Conservation (phyloP, 2,888 invertebrate genomes). For the Smittia sp. region DNA sequence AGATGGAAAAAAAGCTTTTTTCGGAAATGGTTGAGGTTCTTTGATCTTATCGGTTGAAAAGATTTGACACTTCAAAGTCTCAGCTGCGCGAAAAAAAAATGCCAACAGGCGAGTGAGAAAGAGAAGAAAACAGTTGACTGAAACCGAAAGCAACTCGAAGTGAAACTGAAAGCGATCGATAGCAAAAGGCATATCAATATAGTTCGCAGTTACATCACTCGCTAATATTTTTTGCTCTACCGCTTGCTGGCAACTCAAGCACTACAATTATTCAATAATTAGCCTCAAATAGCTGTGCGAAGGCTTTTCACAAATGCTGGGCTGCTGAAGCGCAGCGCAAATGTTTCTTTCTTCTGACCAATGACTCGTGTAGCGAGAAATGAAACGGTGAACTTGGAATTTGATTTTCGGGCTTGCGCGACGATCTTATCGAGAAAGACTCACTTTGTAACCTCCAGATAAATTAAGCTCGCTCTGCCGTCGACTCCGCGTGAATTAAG, state of each 20-base stretch:
- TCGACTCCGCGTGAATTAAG: not conserved
- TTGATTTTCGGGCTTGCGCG: not conserved
- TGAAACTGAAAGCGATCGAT: conserved; percentile 29
- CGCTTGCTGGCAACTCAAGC: conserved; percentile 16
- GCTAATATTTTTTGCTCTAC: not conserved
- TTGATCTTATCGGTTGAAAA: too few species aligned
- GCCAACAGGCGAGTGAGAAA: too few species aligned
- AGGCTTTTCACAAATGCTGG: not conserved
- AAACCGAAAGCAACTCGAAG: conserved; percentile 3
- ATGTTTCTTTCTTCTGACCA: not conserved
- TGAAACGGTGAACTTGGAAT: conserved; percentile 2
- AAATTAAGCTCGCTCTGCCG: not conserved
- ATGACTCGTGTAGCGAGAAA: not conserved
- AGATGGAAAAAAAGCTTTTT: not conserved
- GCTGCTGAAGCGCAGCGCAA: not conserved
- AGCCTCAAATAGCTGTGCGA: conserved; percentile 27
- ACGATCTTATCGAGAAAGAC: not conserved
- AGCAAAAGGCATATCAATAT: conserved; percentile 28
- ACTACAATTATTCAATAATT: conserved; percentile 28
- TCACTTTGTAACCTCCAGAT: not conserved
- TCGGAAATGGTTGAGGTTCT: not conserved
- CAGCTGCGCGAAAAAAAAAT: too few species aligned
- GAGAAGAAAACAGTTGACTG: not conserved
- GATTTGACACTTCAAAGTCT: too few species aligned
- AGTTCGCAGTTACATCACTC: conserved; percentile 31